Evolutionary conservation across 2,797 vertebrate species (phyloP).

Genomic region (Atherinosoma microstoma): DNA sequence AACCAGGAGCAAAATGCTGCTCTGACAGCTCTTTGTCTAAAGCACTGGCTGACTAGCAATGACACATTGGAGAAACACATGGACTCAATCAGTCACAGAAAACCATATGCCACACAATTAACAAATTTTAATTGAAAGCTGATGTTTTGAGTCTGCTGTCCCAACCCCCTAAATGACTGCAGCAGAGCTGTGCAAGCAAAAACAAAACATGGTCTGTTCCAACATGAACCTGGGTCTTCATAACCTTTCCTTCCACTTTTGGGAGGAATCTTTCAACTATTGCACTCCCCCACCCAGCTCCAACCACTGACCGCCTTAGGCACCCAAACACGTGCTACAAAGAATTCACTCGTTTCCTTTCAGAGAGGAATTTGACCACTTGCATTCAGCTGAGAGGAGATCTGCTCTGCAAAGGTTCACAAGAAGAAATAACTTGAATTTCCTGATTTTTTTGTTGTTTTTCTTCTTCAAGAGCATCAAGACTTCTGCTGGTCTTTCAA

Average conservation of each 20-base stretch:
- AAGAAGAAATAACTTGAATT: conserved; percentile 31
- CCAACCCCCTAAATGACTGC: conserved; percentile 17
- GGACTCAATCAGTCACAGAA: conserved; percentile 63
- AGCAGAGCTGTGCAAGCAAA: conserved; percentile 17
- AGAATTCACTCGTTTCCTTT: conserved; percentile 69
- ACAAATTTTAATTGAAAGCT: conserved; percentile 72
- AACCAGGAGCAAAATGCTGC: conserved; percentile 1
- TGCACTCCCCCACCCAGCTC: conserved; percentile 54
- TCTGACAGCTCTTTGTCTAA: conserved; percentile 10
- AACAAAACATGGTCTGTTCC: conserved; percentile 25
- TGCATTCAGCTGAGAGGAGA: conserved; percentile 33
- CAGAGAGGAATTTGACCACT: conserved; percentile 65
- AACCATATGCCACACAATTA: conserved; percentile 60
- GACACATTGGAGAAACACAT: conserved; percentile 66
- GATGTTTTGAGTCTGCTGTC: conserved; percentile 57
- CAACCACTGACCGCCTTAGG: conserved; percentile 50
- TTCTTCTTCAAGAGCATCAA: conserved; percentile 14
- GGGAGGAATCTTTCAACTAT: conserved; percentile 51
- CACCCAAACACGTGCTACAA: conserved; percentile 61
- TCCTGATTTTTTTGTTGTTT: conserved; percentile 17
- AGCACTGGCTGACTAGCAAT: conserved; percentile 26
- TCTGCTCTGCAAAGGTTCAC: conserved; percentile 25
- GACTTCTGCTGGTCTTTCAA: conserved; percentile 48
- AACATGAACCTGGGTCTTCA: conserved; percentile 40
- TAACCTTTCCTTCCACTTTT: conserved; percentile 41